phyloP scores from a whole-genome alignment of 2,113 vertebrate genomes.

The Antennarius striatus region DNA sequence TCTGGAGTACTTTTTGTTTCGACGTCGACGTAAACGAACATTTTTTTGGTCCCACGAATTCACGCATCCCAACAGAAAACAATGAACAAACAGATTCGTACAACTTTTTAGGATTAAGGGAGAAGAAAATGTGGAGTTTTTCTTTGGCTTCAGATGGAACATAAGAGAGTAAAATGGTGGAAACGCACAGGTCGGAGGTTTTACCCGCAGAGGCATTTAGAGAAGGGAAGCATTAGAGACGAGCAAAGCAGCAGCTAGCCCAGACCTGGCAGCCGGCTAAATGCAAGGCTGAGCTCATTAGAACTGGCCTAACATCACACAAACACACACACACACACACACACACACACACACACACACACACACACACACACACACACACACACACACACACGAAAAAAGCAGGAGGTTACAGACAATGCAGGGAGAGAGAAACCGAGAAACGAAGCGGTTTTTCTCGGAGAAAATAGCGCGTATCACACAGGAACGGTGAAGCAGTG shows the following conservation, averaged over 20 bases:
- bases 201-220: constrained; percentile 13
- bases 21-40: too few species aligned
- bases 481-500: constrained; percentile 49
- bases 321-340: constrained; percentile 27
- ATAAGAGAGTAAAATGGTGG: not conserved
- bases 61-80: too few species aligned
- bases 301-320: constrained; percentile 62
- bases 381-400: constrained; percentile 23
- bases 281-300: constrained; percentile 76
- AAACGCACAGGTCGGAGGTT: constrained; percentile 39
- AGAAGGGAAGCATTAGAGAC: constrained; percentile 36
- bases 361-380: constrained; percentile 26
- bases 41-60: too few species aligned
- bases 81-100: too few species aligned
- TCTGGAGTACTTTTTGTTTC: too few species aligned
- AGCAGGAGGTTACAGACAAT: constrained; percentile 48
- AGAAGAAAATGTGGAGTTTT: not conserved
- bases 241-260: constrained; percentile 44
- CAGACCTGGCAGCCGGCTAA: constrained; percentile 57
- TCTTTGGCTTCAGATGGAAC: constrained; percentile 10
- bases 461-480: constrained; percentile 62
- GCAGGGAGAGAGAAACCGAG: constrained; percentile 39
- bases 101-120: too few species aligned
- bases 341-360: constrained; percentile 29
- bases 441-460: constrained; percentile 29